Evolutionary conservation across 2,888 invertebrate species (phyloP), one percentile per base, ranked within the genome.

Genomic region (Agrochola lota): DNA sequence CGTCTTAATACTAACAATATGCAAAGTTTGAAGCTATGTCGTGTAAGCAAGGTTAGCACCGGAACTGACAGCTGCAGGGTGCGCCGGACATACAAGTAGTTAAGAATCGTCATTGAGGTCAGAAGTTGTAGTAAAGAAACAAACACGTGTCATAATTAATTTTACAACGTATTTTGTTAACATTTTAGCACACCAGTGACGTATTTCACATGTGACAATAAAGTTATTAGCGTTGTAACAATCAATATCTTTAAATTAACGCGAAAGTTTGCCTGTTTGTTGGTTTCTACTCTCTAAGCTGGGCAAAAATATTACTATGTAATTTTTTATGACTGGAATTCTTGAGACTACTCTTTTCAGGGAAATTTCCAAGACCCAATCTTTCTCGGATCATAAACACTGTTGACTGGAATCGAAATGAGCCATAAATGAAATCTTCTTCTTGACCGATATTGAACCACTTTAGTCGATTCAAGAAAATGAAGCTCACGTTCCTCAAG

Each of bases 141-240:
- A 79, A 79, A 79, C 49, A 82, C n/a, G 62, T 49, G 77, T 80
- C 67, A 72, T 30, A 74, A 70, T 82, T 66, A 85, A 71, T 63
- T 81, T 78, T 80, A 81, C 79, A 73, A 79, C 76, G 72, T 85
- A 81, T 81, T 86, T 87, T 85, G 79, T 88, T 46, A 62, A 78
- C n/a, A 67, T 59, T 75, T 87, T 88, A 88, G 71, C 87, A 87
- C 82, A 62, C 68, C 2, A n/a, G 69, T 78, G 80, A 85, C 82
- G 77, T 85, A 87, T 89, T 89, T 87, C 78, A 70, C 84, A 71
- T 23, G 49, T 83, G 9, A 57, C 57, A 78, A 74, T 85, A 74
- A 72, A 70, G n/a, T 70, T 72, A 66, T 59, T 64, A 74, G 40
- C 73, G 60, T 17, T 64, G 55, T 35, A 30, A 68, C 43, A 49